phyloP scores from a whole-genome alignment of 1,140 invertebrate genomes.

The Bombus haemorrhoidalis region DNA sequence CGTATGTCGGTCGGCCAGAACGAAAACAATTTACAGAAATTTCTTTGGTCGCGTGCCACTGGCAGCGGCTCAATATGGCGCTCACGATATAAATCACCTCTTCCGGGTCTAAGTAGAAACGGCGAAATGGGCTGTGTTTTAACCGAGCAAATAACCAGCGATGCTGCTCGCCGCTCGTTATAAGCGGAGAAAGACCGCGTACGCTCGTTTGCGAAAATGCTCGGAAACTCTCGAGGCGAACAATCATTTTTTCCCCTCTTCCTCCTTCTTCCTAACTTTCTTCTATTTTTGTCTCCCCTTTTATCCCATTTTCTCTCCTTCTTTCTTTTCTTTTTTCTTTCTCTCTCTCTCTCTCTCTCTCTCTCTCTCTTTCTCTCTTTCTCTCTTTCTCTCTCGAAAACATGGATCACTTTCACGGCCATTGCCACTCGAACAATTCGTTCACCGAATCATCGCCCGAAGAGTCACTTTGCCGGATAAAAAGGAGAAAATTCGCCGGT shows the following conservation, averaged over 20 bases:
- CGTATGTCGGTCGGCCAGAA: not conserved
- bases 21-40: constrained; percentile 33
- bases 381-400: too few species aligned
- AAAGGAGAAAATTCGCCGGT: not conserved
- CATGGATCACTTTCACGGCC: not conserved
- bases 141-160: constrained; percentile 35
- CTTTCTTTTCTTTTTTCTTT: not conserved
- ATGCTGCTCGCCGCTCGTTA: constrained; percentile 29
- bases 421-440: not conserved
- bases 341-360: too few species aligned
- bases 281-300: not conserved
- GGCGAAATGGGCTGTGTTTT: constrained; percentile 39
- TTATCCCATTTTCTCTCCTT: too few species aligned
- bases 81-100: constrained; percentile 27
- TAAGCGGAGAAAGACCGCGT: constrained; percentile 30
- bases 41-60: constrained; percentile 27
- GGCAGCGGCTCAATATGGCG: constrained; percentile 28
- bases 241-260: constrained; percentile 38
- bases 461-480: not conserved
- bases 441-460: not conserved
- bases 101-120: constrained; percentile 6
- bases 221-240: constrained; percentile 41
- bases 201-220: constrained; percentile 47
- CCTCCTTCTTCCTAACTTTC: constrained; percentile 24
- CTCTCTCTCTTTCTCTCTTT: too few species aligned